phyloP scores from a whole-genome alignment of 2,888 invertebrate genomes.

The Pseudococcus viburni region DNA sequence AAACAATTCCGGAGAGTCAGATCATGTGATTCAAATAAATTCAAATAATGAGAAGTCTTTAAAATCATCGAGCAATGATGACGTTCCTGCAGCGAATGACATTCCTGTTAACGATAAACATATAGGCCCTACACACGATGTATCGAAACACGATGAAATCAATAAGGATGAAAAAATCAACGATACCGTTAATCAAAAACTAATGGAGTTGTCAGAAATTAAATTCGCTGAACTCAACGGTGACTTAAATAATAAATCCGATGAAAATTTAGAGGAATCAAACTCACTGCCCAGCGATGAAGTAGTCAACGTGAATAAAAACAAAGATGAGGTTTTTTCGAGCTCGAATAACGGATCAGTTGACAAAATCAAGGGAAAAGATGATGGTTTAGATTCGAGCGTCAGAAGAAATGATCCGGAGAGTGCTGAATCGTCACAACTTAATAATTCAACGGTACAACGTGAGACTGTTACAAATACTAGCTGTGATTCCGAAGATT shows the following conservation, averaged over 20 bases:
- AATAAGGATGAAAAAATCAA: neutral
- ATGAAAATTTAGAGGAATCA: neutral
- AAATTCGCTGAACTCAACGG: neutral
- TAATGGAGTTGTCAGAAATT: neutral
- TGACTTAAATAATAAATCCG: neutral
- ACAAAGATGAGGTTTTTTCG: neutral
- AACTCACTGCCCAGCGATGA: neutral
- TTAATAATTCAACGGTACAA: neutral
- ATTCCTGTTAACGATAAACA: neutral
- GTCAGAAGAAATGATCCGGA: neutral
- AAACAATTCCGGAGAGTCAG: neutral
- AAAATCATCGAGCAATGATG: neutral
- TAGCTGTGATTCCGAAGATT: constrained; percentile 29
- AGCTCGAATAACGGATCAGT: neutral
- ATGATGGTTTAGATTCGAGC: neutral
- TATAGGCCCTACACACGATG: neutral
- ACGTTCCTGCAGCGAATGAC: neutral
- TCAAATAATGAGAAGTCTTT: neutral
- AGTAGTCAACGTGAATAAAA: neutral
- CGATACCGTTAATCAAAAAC: neutral
- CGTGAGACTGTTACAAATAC: neutral
- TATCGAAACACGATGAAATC: neutral
- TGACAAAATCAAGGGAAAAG: neutral
- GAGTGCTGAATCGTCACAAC: neutral
- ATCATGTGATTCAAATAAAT: neutral